A percentile compares a stretch with the other conserved stretches of the same genome.
These are phyloP conservation scores for Pteronotus mesoamericanus DNA, from an alignment of 2,797 vertebrate species.

Conservation along the genomic window DNA sequence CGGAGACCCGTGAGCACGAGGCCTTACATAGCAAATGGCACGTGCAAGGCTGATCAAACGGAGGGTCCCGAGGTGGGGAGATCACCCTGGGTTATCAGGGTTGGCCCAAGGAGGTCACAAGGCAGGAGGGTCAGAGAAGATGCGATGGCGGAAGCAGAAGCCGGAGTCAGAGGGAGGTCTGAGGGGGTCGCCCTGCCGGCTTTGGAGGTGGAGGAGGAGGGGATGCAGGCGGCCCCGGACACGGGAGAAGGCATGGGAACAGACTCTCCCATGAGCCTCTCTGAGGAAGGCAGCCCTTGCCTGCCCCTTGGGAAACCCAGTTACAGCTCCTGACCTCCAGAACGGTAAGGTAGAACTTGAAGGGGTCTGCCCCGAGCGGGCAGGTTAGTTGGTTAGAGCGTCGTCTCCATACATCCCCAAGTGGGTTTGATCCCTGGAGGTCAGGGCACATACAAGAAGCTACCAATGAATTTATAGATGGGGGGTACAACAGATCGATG, in stretches of 20 bases:
- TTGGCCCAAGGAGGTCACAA: neutral
- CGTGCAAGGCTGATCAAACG: neutral
- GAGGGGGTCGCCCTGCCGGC: neutral
- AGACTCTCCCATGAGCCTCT: neutral
- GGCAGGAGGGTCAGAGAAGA: neutral
- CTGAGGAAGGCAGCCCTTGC: neutral
- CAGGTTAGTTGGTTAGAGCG: neutral
- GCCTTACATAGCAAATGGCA: neutral
- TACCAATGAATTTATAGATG: too few relatives aligned
- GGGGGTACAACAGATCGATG: too few relatives aligned
- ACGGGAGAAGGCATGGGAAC: neutral
- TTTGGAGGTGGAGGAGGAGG: neutral
- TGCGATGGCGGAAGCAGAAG: neutral
- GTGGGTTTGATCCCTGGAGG: too few relatives aligned
- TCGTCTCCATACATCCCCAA: neutral
- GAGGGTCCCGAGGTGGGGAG: too few relatives aligned
- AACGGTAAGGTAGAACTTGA: neutral
- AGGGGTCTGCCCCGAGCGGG: neutral
- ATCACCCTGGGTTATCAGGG: neutral
- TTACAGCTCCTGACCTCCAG: neutral
- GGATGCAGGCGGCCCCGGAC: neutral
- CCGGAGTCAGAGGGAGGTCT: neutral
- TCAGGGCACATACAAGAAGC: too few relatives aligned
- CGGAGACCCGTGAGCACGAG: neutral
- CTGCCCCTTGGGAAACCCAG: neutral